Evolutionary conservation across 2,113 vertebrate genomes (phyloP).

Genomic region (Phodopus roborovskii): DNA sequence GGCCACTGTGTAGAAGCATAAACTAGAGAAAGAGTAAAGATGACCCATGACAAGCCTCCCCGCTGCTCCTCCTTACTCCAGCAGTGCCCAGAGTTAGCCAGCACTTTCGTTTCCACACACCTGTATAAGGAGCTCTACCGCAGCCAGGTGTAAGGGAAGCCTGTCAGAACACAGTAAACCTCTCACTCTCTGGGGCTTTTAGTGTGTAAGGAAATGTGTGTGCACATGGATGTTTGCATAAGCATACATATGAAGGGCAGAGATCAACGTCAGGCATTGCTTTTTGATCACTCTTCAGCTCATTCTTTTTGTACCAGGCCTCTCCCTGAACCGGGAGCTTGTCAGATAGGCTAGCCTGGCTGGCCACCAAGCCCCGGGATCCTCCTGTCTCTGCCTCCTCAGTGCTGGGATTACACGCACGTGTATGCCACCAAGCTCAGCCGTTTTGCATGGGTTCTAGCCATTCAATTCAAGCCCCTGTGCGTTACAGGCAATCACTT

Average conservation of each 20-base stretch:
- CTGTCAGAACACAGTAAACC: not conserved
- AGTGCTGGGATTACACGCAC: not conserved
- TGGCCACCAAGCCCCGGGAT: not conserved
- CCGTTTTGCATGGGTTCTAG: not conserved
- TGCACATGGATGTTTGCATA: not conserved
- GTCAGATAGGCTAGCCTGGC: not conserved
- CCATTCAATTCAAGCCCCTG: not conserved
- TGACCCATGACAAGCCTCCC: not conserved
- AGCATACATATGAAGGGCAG: not conserved
- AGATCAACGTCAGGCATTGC: not conserved
- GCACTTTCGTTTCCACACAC: not conserved
- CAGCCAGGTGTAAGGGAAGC: not conserved
- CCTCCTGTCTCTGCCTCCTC: not conserved
- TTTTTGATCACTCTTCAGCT: not conserved
- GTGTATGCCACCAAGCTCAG: not conserved
- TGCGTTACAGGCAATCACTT: not conserved
- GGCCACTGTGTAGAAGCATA: not conserved
- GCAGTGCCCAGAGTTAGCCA: not conserved
- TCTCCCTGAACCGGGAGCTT: not conserved
- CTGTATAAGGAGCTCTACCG: not conserved
- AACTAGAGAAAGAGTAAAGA: not conserved
- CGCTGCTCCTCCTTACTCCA: not conserved
- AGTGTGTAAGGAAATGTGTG: not conserved
- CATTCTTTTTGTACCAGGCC: not conserved
- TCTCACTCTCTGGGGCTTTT: not conserved